A percentile compares a stretch with the other conserved stretches of the same genome.
These are phyloP conservation scores for Ciconia boyciana DNA, from an alignment of 2,113 vertebrate species.

Conservation along the genomic window DNA sequence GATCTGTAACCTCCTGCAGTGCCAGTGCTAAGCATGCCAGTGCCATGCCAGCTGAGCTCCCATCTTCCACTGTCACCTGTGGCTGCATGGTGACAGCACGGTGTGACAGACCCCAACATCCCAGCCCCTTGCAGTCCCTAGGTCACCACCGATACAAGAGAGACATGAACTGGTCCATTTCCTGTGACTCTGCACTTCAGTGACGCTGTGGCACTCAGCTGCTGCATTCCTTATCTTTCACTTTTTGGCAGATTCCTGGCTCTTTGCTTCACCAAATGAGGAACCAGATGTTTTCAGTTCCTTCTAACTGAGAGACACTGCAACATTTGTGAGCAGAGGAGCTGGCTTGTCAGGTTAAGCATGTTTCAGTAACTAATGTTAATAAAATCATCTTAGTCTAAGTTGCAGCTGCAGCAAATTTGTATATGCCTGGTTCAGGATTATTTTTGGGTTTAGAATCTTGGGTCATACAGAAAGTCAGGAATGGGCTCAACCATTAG, in stretches of 20 bases:
- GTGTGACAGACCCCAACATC: not conserved
- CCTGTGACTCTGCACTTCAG: not conserved
- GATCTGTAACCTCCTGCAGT: not conserved
- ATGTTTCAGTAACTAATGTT: not conserved
- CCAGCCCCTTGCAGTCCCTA: not conserved
- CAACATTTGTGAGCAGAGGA: not conserved
- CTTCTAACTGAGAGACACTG: not conserved
- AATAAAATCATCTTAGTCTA: not conserved
- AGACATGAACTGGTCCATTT: not conserved
- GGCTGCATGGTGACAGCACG: not conserved
- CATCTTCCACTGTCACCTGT: not conserved
- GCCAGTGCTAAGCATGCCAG: not conserved
- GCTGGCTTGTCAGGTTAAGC: not conserved
- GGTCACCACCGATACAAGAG: not conserved
- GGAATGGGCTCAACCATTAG: not conserved
- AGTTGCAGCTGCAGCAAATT: not conserved
- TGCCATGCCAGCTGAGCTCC: not conserved
- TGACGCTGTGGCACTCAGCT: not conserved
- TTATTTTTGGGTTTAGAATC: not conserved
- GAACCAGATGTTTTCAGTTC: slow-evolving; percentile 28
- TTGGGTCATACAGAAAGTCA: not conserved
- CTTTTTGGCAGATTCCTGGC: not conserved
- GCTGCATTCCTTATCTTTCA: rapidly evolving
- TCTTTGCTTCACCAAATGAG: not conserved
- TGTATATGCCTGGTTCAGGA: not conserved